Evolutionary conservation across 2,113 vertebrate species (phyloP).

Genomic region (Labeo catla): DNA sequence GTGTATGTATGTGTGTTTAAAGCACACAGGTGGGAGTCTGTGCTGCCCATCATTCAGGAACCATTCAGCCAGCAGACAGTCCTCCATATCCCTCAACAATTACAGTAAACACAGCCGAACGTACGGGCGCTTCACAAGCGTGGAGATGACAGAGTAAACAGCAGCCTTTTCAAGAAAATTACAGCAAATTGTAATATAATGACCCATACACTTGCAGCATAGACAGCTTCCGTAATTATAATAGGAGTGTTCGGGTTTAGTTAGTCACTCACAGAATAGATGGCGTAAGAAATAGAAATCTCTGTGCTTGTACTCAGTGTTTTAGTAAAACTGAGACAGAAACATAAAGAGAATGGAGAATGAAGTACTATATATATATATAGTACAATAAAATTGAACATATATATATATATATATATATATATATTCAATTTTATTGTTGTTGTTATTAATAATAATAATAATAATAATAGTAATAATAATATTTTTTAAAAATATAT

Average conservation of each 20-base stretch:
- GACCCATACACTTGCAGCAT: background rate
- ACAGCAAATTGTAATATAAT: constrained; percentile 8
- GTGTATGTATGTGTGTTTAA: constrained; percentile 39
- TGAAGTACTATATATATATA: no score
- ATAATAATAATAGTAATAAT: background rate
- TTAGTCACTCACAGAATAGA: background rate
- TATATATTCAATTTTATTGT: no score
- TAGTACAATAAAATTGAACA: no score
- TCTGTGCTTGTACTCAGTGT: no score
- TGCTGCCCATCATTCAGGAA: background rate
- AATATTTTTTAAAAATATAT: no score
- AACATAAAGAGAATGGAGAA: background rate
- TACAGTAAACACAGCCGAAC: background rate
- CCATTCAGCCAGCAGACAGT: constrained; percentile 5
- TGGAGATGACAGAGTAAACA: background rate
- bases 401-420: no score
- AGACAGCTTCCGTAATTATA: background rate
- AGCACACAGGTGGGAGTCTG: constrained; percentile 15
- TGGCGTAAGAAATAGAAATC: no score
- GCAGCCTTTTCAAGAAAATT: background rate
- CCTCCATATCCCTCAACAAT: background rate
- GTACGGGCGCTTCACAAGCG: background rate
- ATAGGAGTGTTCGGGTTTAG: background rate
- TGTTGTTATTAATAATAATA: no score
- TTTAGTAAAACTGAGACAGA: no score